Evolutionary conservation across 1,140 invertebrate species (phyloP), one percentile per base, ranked within the genome.

Genomic region (Mamestra configurata): DNA sequence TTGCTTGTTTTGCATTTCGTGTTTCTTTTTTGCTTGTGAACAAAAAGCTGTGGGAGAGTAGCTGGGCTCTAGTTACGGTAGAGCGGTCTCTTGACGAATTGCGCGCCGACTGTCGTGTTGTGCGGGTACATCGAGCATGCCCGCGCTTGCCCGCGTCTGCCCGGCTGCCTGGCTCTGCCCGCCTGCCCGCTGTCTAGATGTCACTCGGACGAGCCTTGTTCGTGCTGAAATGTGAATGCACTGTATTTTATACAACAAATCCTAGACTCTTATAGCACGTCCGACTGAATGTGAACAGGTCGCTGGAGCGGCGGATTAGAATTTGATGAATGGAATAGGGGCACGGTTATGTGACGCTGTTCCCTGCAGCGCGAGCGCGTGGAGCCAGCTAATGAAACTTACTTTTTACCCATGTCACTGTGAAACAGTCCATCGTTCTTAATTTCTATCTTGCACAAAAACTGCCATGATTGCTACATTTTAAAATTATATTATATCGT

Each of bases 51-150:
- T 24, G 55, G 75, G 35, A 51, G 76, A 49, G 66, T 79, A 66
- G 73, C 49, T 51, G 72, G 71, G 64, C 49, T 76, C 55, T 73
- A 61, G 72, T 76, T 78, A 82, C 71, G 57, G 77, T 70, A 73
- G 70, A 82, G 79, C 27, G 68, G 76, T 59, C 72, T 79, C 79
- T 81, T 88, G 84, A 88, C 79, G 81, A 79, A 86, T 88, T 82
- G 82, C 71, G 66, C 51, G 37, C 75, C 70, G 43, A 73, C 40
- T 71, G 73, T 71, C 70, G 72, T 43, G 71, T 43, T 79, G 79
- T 68, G 82, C 53, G 43, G 46, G n/a, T n/a, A n/a, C n/a, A n/a
- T n/a, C n/a, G n/a, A n/a, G n/a, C 77, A 75, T 43, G 70, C 7
- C 59, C 13, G 53, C 59, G 64, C 57, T 1, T 3, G 6, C 51